These are phyloP conservation scores for Alligator mississippiensis DNA, from an alignment of 2,113 vertebrate genomes.

Conservation along the genomic window DNA sequence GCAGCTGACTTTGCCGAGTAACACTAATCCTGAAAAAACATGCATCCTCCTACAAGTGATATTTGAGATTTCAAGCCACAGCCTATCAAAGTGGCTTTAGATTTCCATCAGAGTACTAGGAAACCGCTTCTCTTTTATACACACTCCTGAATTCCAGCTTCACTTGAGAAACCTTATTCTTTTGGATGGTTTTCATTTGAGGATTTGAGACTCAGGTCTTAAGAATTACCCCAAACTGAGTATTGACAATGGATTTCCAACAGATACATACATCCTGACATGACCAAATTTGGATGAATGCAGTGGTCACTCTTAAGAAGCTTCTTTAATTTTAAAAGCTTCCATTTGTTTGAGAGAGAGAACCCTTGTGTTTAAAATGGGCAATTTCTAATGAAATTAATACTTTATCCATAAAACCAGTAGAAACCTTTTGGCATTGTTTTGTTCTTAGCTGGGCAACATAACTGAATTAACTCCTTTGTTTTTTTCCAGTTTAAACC, in stretches of 20 bases:
- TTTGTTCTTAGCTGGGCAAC: neutral
- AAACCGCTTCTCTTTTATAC: neutral
- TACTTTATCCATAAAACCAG: neutral
- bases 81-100: neutral
- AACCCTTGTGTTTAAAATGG: neutral
- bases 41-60: neutral
- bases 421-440: neutral
- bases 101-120: neutral
- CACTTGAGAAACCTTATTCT: neutral
- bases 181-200: neutral
- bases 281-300: neutral
- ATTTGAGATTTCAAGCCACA: neutral
- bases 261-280: neutral
- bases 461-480: neutral
- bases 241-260: neutral
- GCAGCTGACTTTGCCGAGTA: neutral
- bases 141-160: neutral
- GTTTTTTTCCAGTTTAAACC: neutral
- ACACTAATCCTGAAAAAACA: accelerated
- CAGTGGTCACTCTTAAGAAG: neutral
- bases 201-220: neutral
- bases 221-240: neutral
- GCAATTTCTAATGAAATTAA: neutral
- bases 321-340: neutral
- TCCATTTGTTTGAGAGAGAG: neutral